phyloP scores from a whole-genome alignment of 2,888 invertebrate species.

The Catotricha subobsoleta region DNA sequence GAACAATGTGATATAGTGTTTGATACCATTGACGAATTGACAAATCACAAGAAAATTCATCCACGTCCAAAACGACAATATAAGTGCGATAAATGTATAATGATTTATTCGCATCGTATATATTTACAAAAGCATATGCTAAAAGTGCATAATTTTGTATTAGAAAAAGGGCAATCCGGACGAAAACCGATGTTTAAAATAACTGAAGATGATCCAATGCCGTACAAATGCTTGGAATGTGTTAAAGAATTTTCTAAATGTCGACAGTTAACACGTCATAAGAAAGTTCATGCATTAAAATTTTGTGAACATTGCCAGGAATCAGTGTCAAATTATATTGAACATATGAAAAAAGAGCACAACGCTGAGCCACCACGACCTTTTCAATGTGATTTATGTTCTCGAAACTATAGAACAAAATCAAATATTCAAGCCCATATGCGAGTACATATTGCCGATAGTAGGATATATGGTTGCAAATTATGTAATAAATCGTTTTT shows the following conservation, averaged over 20 bases:
- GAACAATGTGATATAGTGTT: too few relatives aligned
- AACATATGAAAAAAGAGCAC: constrained; percentile 3
- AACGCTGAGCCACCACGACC: background rate
- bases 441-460: constrained; percentile 1
- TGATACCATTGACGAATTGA: too few relatives aligned
- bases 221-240: constrained; percentile 3
- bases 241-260: background rate
- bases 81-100: background rate
- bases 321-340: background rate
- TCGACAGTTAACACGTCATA: constrained; percentile 1
- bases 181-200: background rate
- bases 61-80: background rate
- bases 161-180: background rate
- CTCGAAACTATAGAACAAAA: constrained; percentile 2
- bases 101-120: background rate
- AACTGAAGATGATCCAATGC: background rate
- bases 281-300: background rate
- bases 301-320: background rate
- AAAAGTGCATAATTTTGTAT: background rate
- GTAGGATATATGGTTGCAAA: background rate
- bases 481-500: constrained; percentile 1
- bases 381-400: constrained; percentile 5
- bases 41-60: background rate
- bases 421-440: constrained; percentile 1
- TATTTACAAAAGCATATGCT: constrained; percentile 2